Percentiles rank a stretch among this genome's conserved stretches.
Evolutionary conservation across 2,113 vertebrate species (phyloP).

Genomic region (Corythaixoides concolor): DNA sequence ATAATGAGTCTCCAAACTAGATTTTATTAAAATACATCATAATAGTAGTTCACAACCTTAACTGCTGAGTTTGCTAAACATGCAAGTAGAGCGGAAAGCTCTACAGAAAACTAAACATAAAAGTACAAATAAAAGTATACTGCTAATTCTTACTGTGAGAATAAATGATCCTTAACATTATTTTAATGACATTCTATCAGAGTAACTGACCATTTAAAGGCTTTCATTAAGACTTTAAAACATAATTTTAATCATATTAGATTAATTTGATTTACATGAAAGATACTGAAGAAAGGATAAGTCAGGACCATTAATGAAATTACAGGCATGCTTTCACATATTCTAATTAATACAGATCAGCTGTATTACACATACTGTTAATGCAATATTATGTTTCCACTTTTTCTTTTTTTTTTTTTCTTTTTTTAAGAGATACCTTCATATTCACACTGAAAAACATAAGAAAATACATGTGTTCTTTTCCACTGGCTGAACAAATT

Average conservation of each 20-base stretch:
- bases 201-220: neutral
- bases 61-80: neutral
- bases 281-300: neutral
- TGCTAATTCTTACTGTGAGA: neutral
- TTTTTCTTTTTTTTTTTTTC: neutral
- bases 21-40: neutral
- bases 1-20: neutral
- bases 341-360: neutral
- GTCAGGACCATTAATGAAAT: neutral
- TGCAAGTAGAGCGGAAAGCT: neutral
- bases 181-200: neutral
- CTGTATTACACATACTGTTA: neutral
- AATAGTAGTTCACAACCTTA: neutral
- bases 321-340: neutral
- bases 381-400: neutral
- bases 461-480: neutral
- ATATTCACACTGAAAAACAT: neutral
- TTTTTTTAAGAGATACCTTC: neutral
- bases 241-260: neutral
- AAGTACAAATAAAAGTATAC: neutral
- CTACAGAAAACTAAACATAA: neutral
- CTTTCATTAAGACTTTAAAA: neutral
- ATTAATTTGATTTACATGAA: neutral
- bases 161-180: neutral
- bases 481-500: neutral